Conservation (phyloP, 2,888 invertebrate genomes). For the Dastarcus helophoroides region DNA sequence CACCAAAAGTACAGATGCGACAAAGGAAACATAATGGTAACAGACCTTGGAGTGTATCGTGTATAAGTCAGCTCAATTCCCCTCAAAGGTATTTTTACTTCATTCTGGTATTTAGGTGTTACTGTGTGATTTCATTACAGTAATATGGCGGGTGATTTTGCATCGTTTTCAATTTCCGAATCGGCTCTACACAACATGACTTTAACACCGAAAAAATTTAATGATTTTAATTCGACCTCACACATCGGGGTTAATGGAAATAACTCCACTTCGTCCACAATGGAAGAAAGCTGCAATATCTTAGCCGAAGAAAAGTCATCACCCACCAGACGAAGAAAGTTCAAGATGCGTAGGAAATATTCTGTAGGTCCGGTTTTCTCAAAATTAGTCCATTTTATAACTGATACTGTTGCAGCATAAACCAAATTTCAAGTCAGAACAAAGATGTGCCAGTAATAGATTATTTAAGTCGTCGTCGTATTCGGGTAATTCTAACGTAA, state of each 20-base stretch:
- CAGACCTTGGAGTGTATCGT: conserved; percentile 84
- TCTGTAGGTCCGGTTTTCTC: conserved; percentile 17
- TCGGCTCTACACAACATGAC: conserved; percentile 69
- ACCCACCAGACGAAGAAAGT: conserved; percentile 30
- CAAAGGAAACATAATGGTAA: conserved; percentile 44
- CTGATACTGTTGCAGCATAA: conserved; percentile 4
- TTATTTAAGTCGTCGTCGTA: conserved; percentile 65
- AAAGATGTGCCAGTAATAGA: conserved; percentile 9
- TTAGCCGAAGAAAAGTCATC: conserved; percentile 35
- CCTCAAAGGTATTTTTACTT: neutral
- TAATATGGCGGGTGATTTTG: conserved; percentile 5
- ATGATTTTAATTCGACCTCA: conserved; percentile 22
- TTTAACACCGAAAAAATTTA: conserved; percentile 31
- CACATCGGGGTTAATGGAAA: conserved; percentile 30
- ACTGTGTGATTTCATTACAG: conserved; percentile 11
- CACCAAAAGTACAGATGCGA: conserved; percentile 48
- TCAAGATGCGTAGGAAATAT: conserved; percentile 24
- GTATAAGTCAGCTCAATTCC: conserved; percentile 36
- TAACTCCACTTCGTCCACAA: conserved; percentile 44
- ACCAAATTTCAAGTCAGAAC: conserved; percentile 7
- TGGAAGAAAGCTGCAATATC: conserved; percentile 40
- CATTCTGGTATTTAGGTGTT: conserved; percentile 2
- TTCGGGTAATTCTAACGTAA: conserved; percentile 48
- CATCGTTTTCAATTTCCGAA: conserved; percentile 71
- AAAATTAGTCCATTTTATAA: neutral